phyloP scores from a whole-genome alignment of 2,888 invertebrate genomes.

The Drosophila pseudotakahashii region DNA sequence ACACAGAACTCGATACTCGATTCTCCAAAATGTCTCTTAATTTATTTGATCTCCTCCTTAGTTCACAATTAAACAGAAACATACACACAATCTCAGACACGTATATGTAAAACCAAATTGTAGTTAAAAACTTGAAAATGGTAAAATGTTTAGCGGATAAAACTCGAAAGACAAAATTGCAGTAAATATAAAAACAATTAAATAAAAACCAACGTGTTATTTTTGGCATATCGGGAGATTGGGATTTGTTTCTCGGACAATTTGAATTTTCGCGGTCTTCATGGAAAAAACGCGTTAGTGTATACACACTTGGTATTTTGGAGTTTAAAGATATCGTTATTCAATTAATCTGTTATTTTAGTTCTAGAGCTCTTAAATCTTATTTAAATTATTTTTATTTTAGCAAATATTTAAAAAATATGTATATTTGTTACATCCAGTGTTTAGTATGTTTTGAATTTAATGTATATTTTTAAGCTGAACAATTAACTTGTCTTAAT shows the following conservation, averaged over 20 bases:
- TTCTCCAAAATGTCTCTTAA: conserved; percentile 8
- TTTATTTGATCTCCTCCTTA: conserved; percentile 4
- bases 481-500: no score
- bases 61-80: conserved; percentile 23
- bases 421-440: no score
- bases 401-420: no score
- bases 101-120: conserved; percentile 70
- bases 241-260: not conserved
- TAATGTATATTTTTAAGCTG: no score
- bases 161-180: conserved; percentile 62
- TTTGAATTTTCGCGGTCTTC: no score
- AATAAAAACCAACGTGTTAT: conserved; percentile 1
- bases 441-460: no score
- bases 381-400: no score
- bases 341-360: no score
- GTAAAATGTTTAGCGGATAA: conserved; percentile 74
- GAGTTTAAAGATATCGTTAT: no score
- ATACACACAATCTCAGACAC: conserved; percentile 32
- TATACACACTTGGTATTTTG: no score
- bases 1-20: conserved; percentile 10
- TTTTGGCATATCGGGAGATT: not conserved
- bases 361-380: no score
- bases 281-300: not conserved
- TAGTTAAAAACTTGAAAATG: conserved; percentile 74
- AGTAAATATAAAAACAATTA: conserved; percentile 51